Evolutionary conservation across 2,113 vertebrate species (phyloP).

Genomic region (Corvus moneduloides): DNA sequence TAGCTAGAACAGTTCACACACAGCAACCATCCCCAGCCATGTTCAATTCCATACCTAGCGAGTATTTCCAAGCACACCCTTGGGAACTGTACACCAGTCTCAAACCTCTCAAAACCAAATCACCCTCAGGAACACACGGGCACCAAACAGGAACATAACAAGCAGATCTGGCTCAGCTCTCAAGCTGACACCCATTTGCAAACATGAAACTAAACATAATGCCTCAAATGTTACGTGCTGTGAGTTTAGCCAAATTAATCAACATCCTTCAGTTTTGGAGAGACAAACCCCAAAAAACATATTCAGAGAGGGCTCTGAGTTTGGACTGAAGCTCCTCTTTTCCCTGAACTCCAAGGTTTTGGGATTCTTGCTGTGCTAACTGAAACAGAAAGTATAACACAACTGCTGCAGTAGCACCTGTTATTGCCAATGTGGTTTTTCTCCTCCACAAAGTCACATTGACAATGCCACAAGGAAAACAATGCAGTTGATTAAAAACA

Average conservation of each 20-base stretch:
- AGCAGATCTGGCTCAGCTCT: not conserved
- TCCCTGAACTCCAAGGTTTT: not conserved
- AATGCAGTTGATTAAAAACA: not conserved
- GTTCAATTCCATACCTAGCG: rapidly evolving
- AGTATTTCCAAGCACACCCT: not conserved
- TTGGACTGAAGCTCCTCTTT: not conserved
- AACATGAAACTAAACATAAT: not conserved
- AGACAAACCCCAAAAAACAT: not conserved
- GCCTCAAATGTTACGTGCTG: not conserved
- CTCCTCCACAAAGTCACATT: not conserved
- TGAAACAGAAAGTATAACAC: not conserved
- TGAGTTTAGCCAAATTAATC: not conserved
- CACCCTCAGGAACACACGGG: not conserved
- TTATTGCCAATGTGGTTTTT: not conserved
- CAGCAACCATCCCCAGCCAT: not conserved
- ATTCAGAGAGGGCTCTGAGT: not conserved
- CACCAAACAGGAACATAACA: not conserved
- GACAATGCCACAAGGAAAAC: not conserved
- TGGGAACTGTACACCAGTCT: not conserved
- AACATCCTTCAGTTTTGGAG: not conserved
- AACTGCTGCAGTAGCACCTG: not conserved
- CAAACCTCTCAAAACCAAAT: not conserved
- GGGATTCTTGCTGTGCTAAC: not conserved
- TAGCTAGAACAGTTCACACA: not conserved
- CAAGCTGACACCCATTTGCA: not conserved